Percentiles rank a stretch among this genome's conserved stretches.
Evolutionary conservation across 2,113 vertebrate species (phyloP).

Genomic region (Oreotrochilus melanogaster): DNA sequence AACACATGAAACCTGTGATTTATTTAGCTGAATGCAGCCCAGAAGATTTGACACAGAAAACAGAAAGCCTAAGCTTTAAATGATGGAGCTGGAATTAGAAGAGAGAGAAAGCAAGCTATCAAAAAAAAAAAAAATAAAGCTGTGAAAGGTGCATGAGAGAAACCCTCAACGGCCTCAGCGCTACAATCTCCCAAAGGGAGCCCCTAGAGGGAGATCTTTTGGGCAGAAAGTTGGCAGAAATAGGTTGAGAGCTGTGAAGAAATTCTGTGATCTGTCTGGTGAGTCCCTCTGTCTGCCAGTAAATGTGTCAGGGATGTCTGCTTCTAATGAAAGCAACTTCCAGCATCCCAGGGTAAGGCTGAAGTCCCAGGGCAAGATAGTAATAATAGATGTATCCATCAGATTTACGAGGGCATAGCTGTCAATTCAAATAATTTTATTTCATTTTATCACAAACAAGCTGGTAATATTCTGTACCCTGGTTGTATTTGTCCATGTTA

Average conservation of each 20-base stretch:
- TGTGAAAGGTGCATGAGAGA: not conserved
- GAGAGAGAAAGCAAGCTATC: not conserved
- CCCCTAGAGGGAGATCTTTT: accelerated
- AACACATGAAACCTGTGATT: not conserved
- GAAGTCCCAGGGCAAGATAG: not conserved
- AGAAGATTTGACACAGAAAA: not conserved
- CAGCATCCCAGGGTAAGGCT: not conserved
- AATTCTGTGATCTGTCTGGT: not conserved
- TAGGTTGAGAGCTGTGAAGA: not conserved
- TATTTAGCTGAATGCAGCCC: not conserved
- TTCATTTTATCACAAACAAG: constrained; percentile 26
- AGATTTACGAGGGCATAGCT: not conserved
- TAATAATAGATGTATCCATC: not conserved
- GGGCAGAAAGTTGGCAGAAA: not conserved
- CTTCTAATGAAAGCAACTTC: not conserved
- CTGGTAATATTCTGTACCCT: not conserved
- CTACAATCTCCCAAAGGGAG: not conserved
- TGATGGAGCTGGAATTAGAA: not conserved
- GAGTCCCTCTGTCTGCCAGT: not conserved
- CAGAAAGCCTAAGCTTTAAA: not conserved
- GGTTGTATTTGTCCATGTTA: constrained; percentile 26
- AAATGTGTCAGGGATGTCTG: not conserved
- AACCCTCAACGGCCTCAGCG: not conserved
- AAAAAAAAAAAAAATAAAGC: not conserved
- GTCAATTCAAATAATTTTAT: constrained; percentile 12